Evolutionary conservation across 1,140 invertebrate genomes (phyloP).

Genomic region (Bombus sibiricus): DNA sequence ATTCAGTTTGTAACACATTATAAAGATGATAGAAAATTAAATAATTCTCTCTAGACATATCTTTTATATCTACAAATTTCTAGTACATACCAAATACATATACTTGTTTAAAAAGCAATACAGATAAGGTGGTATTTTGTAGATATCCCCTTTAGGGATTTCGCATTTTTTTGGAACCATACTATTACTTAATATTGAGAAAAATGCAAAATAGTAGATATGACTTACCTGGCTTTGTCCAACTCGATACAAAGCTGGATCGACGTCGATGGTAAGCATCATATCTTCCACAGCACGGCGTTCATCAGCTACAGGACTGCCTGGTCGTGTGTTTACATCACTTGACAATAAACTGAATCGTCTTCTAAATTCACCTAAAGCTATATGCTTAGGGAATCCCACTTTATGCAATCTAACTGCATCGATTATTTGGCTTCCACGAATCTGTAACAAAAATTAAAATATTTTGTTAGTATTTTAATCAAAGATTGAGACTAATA

Average conservation of each 20-base stretch:
- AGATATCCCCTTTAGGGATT: neutral
- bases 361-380: conserved; percentile 93
- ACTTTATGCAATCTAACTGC: conserved; percentile 95
- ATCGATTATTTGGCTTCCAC: conserved; percentile 95
- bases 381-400: conserved; percentile 95
- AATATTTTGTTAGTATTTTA: neutral
- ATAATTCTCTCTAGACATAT: neutral
- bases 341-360: conserved; percentile 90
- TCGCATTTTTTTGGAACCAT: neutral
- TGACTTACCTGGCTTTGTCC: conserved; percentile 94
- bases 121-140: neutral
- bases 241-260: conserved; percentile 92
- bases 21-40: too few relatives aligned
- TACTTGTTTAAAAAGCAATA: neutral
- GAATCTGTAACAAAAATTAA: conserved; percentile 85
- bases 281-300: conserved; percentile 90
- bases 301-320: conserved; percentile 85
- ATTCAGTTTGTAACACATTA: too few relatives aligned
- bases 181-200: too few relatives aligned
- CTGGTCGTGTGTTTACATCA: conserved; percentile 81
- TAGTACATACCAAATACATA: neutral
- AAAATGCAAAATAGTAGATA: conserved; percentile 2
- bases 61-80: neutral
- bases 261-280: conserved; percentile 92
- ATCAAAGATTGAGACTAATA: neutral